Base-by-base conservation (phyloP, 2,888 invertebrate species). In the Stenchaetothrips biformis region DNA sequence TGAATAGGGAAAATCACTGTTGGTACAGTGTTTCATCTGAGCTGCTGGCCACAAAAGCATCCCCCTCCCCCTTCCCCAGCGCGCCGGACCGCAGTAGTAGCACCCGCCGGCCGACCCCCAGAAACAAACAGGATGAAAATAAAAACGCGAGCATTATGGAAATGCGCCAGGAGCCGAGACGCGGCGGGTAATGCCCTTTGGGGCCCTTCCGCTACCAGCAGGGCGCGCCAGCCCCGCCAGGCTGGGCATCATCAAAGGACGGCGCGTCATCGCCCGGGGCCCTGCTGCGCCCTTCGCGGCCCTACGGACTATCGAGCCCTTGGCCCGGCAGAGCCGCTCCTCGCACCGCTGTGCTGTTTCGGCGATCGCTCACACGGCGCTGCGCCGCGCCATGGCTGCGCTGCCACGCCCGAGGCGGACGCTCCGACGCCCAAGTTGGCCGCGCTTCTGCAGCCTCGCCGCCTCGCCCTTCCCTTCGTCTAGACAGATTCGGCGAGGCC, bases 401-500 rank as follows among this genome's bases (percentile, higher is more conserved):
- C 37, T 4, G 37, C 37, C 37, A 4, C 37, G 37, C 37, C 37
- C 37, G 37, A 37, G 37, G 37, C 37, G 37, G 4, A 37, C 37
- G 4, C 37, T 37, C 37, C 37, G 37, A 37, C 37, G 37, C 37
- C 37, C 1, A 37, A 37, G 37, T 37, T 37, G 37, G 37, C 37
- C 37, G 37, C 37, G 53, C 53, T 53, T 18, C 67, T 62, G 53
- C 9, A 7, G 67, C 67, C 25, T 7, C 4, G 67, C 67, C 67
- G 8, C 25, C 21, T 37, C 67, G 67, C 67, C 67, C 67, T 18
- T n/a, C 67, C 67, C 21, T 74, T 4, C n/a, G 67, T 74, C 67
- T 74, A 21, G 67, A 74, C 67, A 25, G 67, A 74, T 74, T 74
- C 67, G 67, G 67, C 67, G 67, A 59, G 59, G 59, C 59, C 59